Base-by-base conservation (phyloP, 2,797 vertebrate genomes). In the Sebastes nivosus region DNA sequence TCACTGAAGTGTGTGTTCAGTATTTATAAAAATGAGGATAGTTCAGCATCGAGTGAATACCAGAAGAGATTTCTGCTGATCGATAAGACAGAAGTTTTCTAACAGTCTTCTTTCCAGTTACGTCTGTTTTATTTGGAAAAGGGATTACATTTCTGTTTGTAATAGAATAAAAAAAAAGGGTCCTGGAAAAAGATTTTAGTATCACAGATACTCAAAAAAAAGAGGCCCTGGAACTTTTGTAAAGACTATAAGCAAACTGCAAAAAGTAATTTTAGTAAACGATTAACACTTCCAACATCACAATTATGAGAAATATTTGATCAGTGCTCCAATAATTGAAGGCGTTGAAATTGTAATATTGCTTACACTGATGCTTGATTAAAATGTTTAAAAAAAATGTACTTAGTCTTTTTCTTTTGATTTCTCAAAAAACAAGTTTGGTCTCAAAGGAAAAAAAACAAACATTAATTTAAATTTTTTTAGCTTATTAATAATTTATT, bases 111-210 rank as follows among this genome's bases (percentile, higher is more conserved):
- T 70, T 77, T 79, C 55, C 58, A 67, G 65, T 69, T 69, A 25
- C 14, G 9, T 77, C 55, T 71, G 63, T 79, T 90, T 91, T 75
- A 87, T 88, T 91, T 88, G 75, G 36, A 78, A 70, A 85, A 71
- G 18, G n/a, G 22, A 65, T 69, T 77, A 38, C 11, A 27, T 79
- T 81, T 77, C 11, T 63, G 13, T 74, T 65, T 75, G 58, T 71
- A 24, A 68, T 82, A 22, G 2, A 64, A 36, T 34, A 2, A 36
- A 34, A 20, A 34, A 59, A 69, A 57, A 25, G 22, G 42, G 7
- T 72, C 16, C 3, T 57, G 25, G 6, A 74, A 71, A 52, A 52
- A 36, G 8, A n/a, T 52, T 52, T n/a, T 52, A n/a, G 50, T 52
- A 52, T 52, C 50, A 52, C 50, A n/a, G 20, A 52, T 52, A 52